Base-by-base conservation (phyloP, 2,888 invertebrate genomes). In the Stenolophus ochropezus region DNA sequence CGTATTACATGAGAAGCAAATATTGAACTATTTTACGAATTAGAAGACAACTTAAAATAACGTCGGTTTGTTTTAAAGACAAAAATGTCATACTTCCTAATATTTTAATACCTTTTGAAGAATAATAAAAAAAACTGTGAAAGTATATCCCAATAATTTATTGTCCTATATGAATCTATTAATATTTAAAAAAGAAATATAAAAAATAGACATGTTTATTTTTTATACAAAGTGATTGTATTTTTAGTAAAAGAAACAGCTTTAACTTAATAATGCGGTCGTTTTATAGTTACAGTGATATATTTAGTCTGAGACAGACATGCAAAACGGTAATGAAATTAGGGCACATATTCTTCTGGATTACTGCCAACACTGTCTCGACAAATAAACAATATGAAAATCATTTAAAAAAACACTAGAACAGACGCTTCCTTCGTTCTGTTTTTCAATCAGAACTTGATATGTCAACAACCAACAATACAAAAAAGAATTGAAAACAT, bases 281-380 rank as follows among this genome's bases (percentile, higher is more conserved):
- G 33, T 42, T 42, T 42, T 0, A 33, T 33, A 69, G 16, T 23
- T n/a, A n/a, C 23, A 33, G 11, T 42, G 27, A 16, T 25, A 75
- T 56, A 75, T 75, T 75, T 75, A 49, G 75, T 75, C 33, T 56
- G 18, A 27, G 53, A 53, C 75, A 33, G 49, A 75, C 75, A 75
- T 75, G 75, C 21, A 75, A 75, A 75, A 56, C 6, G 56, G 56
- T 27, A 51, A 75, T 75, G 75, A 56, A 75, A 75, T 75, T 75
- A 27, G 75, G 51, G 27, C 75, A 75, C 27, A 75, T 56, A 33
- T n/a, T 27, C 56, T 33, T 75, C 18, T 75, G 75, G 75, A 23
- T n/a, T n/a, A 3, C 14, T 18, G 56, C 75, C 75, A 75, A 56
- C 11, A 56, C 8, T 75, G 56, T 53, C 75, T 75, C 49, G 25